Base-by-base conservation (phyloP, 2,888 invertebrate genomes). In the Ceramica pisi region DNA sequence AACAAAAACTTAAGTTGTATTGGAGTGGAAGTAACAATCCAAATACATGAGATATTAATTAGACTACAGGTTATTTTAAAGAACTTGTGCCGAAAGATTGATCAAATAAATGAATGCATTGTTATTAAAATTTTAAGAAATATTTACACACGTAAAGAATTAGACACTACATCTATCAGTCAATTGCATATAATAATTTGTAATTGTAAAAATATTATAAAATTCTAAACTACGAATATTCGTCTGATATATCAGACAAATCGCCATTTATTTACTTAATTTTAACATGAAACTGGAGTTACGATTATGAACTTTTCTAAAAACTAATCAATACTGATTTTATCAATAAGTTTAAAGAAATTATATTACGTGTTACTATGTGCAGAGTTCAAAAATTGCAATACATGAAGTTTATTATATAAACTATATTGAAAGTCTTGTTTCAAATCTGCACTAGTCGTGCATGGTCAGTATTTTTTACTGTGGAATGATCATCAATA, bases 131-230 rank as follows among this genome's bases (percentile, higher is more conserved):
- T 77, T 70, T 75, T 76, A 75, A 81, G 72, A 85, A 81, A 67
- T 82, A 85, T 91, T 88, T 92, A 92, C 90, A 92, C 83, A 82
- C 85, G 85, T 88, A 87, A 87, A 88, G 81, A 78, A 79, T 89
- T 84, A 86, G 80, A 90, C 76, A 91, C 91, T 94, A 94, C 92
- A 92, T 87, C 94, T 95, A 95, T 95, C 95, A 95, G 95, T 95
- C 95, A 90, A 92, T 94, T 92, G 92, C 87, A 90, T 90, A 88
- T 90, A 88, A 87, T 88, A 87, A 89, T 72, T 60, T 72, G 53
- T 71, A 55, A 84, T 87, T 72, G 88, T 90, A 90, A 86, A 85
- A 88, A 72, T 80, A 80, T 78, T 79, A 81, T 78, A 80, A 83
- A 81, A 84, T 71, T 62, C 77, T 84, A 74, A 67, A 62, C 60